Conservation (phyloP, 2,113 vertebrate genomes). For the Amphiprion percula region DNA sequence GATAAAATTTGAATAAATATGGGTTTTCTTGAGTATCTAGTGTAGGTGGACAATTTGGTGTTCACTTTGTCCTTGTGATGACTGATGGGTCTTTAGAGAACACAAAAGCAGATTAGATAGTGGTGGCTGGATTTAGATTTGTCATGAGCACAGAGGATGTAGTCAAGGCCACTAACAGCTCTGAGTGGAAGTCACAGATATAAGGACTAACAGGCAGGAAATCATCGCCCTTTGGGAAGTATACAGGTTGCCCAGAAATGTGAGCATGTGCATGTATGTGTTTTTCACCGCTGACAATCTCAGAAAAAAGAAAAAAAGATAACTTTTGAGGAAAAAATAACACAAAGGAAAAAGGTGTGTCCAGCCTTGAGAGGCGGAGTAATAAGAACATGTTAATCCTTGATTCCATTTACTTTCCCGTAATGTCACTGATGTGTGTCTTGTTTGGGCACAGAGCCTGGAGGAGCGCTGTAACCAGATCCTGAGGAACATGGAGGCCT, state of each 20-base stretch:
- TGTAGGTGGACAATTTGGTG: not conserved
- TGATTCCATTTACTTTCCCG: not conserved
- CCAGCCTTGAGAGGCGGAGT: not conserved
- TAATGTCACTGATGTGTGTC: conserved; percentile 7
- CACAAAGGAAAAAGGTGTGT: conserved; percentile 25
- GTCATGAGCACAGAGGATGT: conserved; percentile 58
- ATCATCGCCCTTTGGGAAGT: conserved; percentile 25
- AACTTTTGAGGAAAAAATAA: conserved; percentile 51
- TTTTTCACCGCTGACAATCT: conserved; percentile 8
- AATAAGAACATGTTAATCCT: conserved; percentile 10
- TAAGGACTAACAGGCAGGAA: conserved; percentile 52
- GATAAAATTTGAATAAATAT: not conserved
- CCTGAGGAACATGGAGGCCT: conserved; percentile 90
- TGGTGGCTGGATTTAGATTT: conserved; percentile 51
- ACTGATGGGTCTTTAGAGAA: conserved; percentile 53
- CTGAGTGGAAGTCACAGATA: conserved; percentile 57
- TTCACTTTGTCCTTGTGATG: conserved; percentile 13
- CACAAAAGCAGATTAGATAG: conserved; percentile 76
- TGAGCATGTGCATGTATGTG: conserved; percentile 26
- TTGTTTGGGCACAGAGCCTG: conserved; percentile 83
- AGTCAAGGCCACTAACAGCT: conserved; percentile 59
- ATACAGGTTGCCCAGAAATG: conserved; percentile 13
- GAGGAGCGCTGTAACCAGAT: conserved; percentile 86
- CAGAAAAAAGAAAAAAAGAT: conserved; percentile 39
- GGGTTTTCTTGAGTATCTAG: too few species aligned